Percentiles rank a stretch among this genome's conserved stretches.
phyloP scores from a whole-genome alignment of 2,888 invertebrate species.

The Alloscopus bannaensis region DNA sequence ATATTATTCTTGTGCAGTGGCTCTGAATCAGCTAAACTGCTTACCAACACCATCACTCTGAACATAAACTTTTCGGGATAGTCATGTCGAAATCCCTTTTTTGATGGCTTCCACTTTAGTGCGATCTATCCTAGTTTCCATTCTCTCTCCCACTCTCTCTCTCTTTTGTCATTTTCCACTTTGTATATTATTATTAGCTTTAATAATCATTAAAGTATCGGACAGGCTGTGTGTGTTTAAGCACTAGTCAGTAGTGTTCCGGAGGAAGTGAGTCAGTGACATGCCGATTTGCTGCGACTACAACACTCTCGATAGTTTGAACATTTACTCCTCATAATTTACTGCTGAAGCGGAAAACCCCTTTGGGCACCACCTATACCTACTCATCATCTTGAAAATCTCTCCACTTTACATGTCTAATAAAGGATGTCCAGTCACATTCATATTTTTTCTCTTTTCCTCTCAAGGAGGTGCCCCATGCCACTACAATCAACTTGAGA shows the following conservation, averaged over 20 bases:
- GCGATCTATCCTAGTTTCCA: slow-evolving; percentile 2
- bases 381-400: neutral
- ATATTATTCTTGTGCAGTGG: slow-evolving; percentile 48
- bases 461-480: no score
- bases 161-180: no score
- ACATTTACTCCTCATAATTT: neutral
- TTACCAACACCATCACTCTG: slow-evolving; percentile 16
- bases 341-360: slow-evolving; percentile 11
- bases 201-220: slow-evolving; percentile 37
- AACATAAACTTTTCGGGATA: neutral
- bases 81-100: slow-evolving; percentile 34
- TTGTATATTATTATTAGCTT: slow-evolving; percentile 54
- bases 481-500: no score
- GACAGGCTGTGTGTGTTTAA: slow-evolving; percentile 21
- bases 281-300: slow-evolving; percentile 45
- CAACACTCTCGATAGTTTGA: no score
- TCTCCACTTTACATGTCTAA: no score
- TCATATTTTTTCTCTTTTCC: no score
- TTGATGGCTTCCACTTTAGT: slow-evolving; percentile 44
- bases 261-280: slow-evolving; percentile 51
- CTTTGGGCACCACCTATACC: slow-evolving; percentile 31
- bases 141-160: slow-evolving; percentile 24
- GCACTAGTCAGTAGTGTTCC: neutral
- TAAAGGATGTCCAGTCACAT: no score
- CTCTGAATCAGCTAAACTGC: slow-evolving; percentile 33